Evolutionary conservation across 1,140 invertebrate species (phyloP).

Genomic region (Cephus cinctus): DNA sequence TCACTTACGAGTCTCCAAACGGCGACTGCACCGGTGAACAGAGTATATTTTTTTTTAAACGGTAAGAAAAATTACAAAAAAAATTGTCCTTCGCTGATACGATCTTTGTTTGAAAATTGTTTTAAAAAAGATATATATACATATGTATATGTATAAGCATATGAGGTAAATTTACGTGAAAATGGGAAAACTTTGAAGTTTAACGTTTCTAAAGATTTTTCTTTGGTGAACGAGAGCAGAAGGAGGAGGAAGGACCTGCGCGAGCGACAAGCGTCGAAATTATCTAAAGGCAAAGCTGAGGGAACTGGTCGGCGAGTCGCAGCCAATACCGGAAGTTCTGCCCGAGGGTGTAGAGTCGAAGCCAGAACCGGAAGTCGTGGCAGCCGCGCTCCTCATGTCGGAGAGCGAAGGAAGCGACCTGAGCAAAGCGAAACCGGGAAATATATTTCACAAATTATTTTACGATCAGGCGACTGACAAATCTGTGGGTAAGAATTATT

Average conservation of each 20-base stretch:
- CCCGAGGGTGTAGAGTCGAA: conserved; percentile 15
- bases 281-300: conserved; percentile 6
- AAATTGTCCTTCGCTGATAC: too few relatives aligned
- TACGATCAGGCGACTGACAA: conserved; percentile 3
- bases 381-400: conserved; percentile 22
- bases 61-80: too few relatives aligned
- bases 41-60: too few relatives aligned
- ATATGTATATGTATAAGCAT: too few relatives aligned
- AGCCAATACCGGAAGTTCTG: conserved; percentile 17
- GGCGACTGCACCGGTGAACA: too few relatives aligned
- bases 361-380: conserved; percentile 22
- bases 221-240: too few relatives aligned
- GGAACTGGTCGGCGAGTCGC: conserved; percentile 12
- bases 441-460: conserved; percentile 22
- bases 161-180: too few relatives aligned
- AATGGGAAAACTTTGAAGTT: too few relatives aligned
- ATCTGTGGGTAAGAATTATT: conserved; percentile 8
- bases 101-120: too few relatives aligned
- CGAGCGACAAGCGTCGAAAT: conserved; percentile 13
- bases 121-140: too few relatives aligned
- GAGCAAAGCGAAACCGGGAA: conserved; percentile 7
- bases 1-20: too few relatives aligned
- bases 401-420: conserved; percentile 18
- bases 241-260: conserved; percentile 6
- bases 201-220: too few relatives aligned